A percentile compares a stretch with the other conserved stretches of the same genome.
Evolutionary conservation across 2,888 invertebrate genomes (phyloP).

Genomic region (Drosophila anomelani): DNA sequence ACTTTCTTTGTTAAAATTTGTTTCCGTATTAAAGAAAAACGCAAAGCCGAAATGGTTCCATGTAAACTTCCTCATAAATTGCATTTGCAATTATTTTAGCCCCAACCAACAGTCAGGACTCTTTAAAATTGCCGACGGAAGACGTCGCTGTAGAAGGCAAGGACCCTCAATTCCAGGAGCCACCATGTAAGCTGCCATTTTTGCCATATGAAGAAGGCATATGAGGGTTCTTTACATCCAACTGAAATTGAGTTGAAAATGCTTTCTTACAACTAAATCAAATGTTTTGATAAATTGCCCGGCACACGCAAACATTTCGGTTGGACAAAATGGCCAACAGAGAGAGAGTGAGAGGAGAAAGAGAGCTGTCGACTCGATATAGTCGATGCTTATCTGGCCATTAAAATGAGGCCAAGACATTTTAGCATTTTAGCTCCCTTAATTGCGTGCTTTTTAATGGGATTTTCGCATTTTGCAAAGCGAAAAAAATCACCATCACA

Average conservation of each 20-base stretch:
- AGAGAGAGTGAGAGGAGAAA: constrained; percentile 34
- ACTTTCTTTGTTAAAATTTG: neutral
- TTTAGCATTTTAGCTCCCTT: constrained; percentile 7
- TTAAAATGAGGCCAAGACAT: constrained; percentile 63
- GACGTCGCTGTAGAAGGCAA: constrained; percentile 1
- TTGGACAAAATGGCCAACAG: constrained; percentile 68
- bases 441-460: constrained; percentile 65
- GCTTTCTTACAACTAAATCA: constrained; percentile 74
- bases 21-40: neutral
- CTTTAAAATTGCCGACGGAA: constrained; percentile 17
- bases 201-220: constrained; percentile 9
- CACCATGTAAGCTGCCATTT: constrained; percentile 45
- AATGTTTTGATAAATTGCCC: constrained; percentile 75
- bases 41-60: neutral
- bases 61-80: constrained; percentile 24
- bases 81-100: constrained; percentile 31
- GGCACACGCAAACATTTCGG: constrained; percentile 67
- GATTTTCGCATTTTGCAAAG: constrained; percentile 45
- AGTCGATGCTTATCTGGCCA: constrained; percentile 66
- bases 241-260: constrained; percentile 63
- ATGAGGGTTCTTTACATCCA: neutral
- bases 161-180: constrained; percentile 19
- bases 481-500: constrained; percentile 33
- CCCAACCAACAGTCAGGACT: constrained; percentile 5
- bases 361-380: constrained; percentile 42